These are phyloP conservation scores for Polypterus senegalus DNA, from an alignment of 2,113 vertebrate species.

Conservation along the genomic window DNA sequence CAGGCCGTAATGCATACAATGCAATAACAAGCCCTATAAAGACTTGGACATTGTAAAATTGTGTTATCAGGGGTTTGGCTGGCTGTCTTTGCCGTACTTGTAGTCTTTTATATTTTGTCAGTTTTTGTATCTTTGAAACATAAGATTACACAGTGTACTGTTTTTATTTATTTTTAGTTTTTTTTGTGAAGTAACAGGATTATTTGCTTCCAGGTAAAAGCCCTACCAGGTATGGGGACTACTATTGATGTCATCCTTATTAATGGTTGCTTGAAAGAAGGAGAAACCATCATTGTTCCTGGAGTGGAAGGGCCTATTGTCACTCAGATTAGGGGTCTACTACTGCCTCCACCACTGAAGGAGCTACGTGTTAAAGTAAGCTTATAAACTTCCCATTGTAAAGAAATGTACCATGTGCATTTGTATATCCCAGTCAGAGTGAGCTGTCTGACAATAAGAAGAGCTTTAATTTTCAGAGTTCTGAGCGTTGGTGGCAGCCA, in stretches of 20 bases:
- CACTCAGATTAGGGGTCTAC: conserved; percentile 87
- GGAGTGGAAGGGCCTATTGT: conserved; percentile 95
- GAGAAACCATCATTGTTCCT: conserved; percentile 88
- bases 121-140: accelerated
- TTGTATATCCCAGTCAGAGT: too few relatives aligned
- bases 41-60: too few relatives aligned
- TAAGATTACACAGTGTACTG: not conserved
- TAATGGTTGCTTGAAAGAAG: conserved; percentile 77
- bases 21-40: too few relatives aligned
- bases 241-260: conserved; percentile 96
- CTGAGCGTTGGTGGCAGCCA: too few relatives aligned
- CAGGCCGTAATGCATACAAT: too few relatives aligned
- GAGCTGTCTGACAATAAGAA: too few relatives aligned
- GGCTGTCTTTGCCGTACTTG: conserved; percentile 1
- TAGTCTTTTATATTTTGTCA: not conserved
- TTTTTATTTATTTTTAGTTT: not conserved
- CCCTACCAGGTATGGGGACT: conserved; percentile 92
- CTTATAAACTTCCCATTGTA: too few relatives aligned
- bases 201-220: conserved; percentile 70
- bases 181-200: not conserved
- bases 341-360: conserved; percentile 90
- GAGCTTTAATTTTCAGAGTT: too few relatives aligned
- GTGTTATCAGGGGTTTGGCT: not conserved
- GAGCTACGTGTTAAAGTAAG: conserved; percentile 87
- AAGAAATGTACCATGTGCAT: too few relatives aligned